A percentile compares a stretch with the other conserved stretches of the same genome.
These are phyloP conservation scores for Eleginops maclovinus DNA, from an alignment of 2,113 vertebrate genomes.

Conservation along the genomic window DNA sequence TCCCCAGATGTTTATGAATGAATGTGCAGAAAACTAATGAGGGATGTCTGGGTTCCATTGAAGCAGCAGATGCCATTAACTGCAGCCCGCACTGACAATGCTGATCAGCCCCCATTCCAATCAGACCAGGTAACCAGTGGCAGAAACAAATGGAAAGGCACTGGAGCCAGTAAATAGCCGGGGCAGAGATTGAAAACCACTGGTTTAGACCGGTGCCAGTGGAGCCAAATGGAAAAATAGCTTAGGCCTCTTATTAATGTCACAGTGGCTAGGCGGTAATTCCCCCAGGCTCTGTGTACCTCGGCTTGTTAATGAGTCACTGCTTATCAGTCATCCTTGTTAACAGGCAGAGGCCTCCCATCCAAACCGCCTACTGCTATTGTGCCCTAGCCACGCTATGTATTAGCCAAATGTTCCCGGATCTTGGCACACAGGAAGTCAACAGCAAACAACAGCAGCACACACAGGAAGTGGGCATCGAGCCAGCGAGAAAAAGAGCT, in stretches of 20 bases:
- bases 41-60: slow-evolving; percentile 33
- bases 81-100: slow-evolving; percentile 44
- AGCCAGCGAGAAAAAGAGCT: slow-evolving; percentile 55
- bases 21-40: slow-evolving; percentile 63
- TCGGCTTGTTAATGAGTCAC: slow-evolving; percentile 80
- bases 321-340: slow-evolving; percentile 81
- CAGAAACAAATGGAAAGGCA: slow-evolving; percentile 62
- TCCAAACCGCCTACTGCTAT: slow-evolving; percentile 74
- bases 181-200: slow-evolving; percentile 58
- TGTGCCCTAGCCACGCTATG: slow-evolving; percentile 63
- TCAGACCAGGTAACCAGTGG: slow-evolving; percentile 56
- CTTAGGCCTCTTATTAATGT: slow-evolving; percentile 79
- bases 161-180: slow-evolving; percentile 58
- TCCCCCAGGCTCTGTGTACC: slow-evolving; percentile 75
- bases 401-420: slow-evolving; percentile 66
- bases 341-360: slow-evolving; percentile 76
- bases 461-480: slow-evolving; percentile 72
- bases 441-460: slow-evolving; percentile 74
- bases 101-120: slow-evolving; percentile 24
- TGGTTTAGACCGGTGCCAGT: slow-evolving; percentile 56
- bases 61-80: slow-evolving; percentile 60
- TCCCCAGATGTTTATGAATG: slow-evolving; percentile 63
- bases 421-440: slow-evolving; percentile 78
- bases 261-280: slow-evolving; percentile 78
- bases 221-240: slow-evolving; percentile 78